A percentile compares a stretch with the other conserved stretches of the same genome.
These are phyloP conservation scores for Drosophila prosaltans DNA, from an alignment of 1,140 invertebrate genomes.

Conservation along the genomic window DNA sequence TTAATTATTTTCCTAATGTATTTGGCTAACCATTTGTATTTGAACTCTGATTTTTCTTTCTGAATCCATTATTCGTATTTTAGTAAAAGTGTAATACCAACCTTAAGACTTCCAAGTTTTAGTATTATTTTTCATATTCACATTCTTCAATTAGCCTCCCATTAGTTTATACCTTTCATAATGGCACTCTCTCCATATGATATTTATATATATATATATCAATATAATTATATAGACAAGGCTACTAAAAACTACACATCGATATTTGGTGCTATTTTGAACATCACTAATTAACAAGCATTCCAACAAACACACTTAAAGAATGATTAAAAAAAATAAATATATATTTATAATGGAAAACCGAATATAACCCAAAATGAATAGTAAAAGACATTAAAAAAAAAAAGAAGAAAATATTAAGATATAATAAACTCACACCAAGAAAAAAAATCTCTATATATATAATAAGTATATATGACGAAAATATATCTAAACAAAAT, in stretches of 20 bases:
- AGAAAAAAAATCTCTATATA: slow-evolving; percentile 20
- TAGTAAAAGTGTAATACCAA: too few species aligned
- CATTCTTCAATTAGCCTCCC: too few species aligned
- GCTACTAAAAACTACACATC: slow-evolving; percentile 15
- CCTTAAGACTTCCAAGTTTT: too few species aligned
- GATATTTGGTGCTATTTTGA: slow-evolving; percentile 3
- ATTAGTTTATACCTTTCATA: not conserved
- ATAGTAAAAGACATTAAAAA: slow-evolving; percentile 2
- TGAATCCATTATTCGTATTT: too few species aligned
- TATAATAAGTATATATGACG: not conserved
- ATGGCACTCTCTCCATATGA: not conserved
- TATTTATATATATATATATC: not conserved
- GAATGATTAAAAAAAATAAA: slow-evolving; percentile 40
- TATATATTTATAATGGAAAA: slow-evolving; percentile 16
- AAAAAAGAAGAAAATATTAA: slow-evolving; percentile 22
- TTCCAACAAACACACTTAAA: slow-evolving; percentile 12
- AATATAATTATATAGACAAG: not conserved
- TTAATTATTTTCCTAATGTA: too few species aligned
- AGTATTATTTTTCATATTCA: too few species aligned
- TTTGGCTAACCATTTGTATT: too few species aligned
- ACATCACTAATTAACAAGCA: slow-evolving; percentile 7
- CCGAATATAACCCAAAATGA: slow-evolving; percentile 48
- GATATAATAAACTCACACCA: slow-evolving; percentile 40
- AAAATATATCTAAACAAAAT: slow-evolving; percentile 71
- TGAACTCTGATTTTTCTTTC: too few species aligned